Percentiles rank a stretch among this genome's conserved stretches.
These are phyloP conservation scores for Homarus americanus DNA, from an alignment of 1,140 invertebrate species.

Conservation along the genomic window DNA sequence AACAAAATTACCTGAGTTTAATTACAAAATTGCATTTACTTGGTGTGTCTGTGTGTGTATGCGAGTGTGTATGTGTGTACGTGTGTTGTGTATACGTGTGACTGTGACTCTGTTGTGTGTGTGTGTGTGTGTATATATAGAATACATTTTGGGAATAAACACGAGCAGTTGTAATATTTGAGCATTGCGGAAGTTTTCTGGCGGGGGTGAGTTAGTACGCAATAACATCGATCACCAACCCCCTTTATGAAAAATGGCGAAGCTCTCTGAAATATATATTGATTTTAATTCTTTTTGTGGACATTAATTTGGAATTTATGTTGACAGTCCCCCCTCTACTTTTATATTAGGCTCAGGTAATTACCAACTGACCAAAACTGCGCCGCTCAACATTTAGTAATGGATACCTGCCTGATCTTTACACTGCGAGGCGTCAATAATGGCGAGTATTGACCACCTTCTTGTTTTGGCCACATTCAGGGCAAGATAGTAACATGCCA, in stretches of 20 bases:
- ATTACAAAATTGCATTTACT: constrained; percentile 14
- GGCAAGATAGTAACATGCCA: too few relatives aligned
- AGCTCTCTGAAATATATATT: constrained; percentile 65
- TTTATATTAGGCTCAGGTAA: constrained; percentile 63
- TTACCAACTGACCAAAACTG: constrained; percentile 43
- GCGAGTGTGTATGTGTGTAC: constrained; percentile 20
- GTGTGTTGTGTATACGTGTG: constrained; percentile 15
- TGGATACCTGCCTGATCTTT: neutral
- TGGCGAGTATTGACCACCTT: too few relatives aligned
- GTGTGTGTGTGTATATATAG: too few relatives aligned
- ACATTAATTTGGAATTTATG: constrained; percentile 72
- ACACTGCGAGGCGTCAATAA: too few relatives aligned
- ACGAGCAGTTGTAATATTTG: neutral
- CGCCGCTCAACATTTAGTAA: constrained; percentile 30
- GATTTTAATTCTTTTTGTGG: constrained; percentile 64
- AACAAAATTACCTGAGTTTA: constrained; percentile 6
- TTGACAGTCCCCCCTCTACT: constrained; percentile 69
- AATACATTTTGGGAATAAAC: neutral
- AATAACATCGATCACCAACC: constrained; percentile 11
- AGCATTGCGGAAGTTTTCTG: constrained; percentile 1
- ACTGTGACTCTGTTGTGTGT: neutral
- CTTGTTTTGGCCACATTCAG: too few relatives aligned
- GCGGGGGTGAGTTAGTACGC: neutral
- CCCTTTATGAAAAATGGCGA: constrained; percentile 55
- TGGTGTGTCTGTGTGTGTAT: constrained; percentile 26